Base-by-base conservation (phyloP, 64 coral and sea anemone species). In the Pocillopora verrucosa region DNA sequence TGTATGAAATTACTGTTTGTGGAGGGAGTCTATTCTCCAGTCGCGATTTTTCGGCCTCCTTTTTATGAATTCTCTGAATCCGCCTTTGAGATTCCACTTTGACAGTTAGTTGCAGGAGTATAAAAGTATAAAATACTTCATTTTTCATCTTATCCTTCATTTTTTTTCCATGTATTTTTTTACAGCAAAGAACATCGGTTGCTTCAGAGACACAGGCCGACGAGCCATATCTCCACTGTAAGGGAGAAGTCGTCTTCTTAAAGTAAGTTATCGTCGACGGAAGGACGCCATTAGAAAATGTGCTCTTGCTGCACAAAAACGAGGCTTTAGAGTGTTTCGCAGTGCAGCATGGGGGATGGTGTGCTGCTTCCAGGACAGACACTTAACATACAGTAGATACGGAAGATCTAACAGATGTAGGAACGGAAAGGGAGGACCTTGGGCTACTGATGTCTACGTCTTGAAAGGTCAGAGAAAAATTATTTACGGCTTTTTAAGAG, bases 391-490 rank as follows among this genome's bases (percentile, higher is more conserved):
- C 58, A 34, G 34, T 5, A 95, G 59, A 65, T 92, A 92, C 64
- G 90, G 94, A 12, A 73, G 11, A 22, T 89, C 90, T 16, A 76
- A 36, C 77, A 61, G 73, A 72, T 95, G 94, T 34, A 88, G 16
- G 22, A 85, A 78, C 58, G 90, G 90, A 67, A 92, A 80, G 86
- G 94, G 94, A 75, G 94, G 87, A 70, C 88, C 80, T 57, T 89
- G 75, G 74, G 94, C 94, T 0, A 96, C 87, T 22, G 87, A 92
- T 34, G 87, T 96, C 30, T 96, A 96, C 65, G 36, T 85, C 41
- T 65, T 96, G 16, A 76, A 51, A 86, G 67, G 90, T 86, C 61
- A 11, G 2, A 26, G 25, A 70, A 70, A 51, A 24, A 11, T 10
- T 11, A 24, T 24, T 24, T 24, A 20, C 7, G 1, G 24, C 22